Conservation (phyloP, 30 jellyfish, hydroid and myxozoan species). For the Aurelia coerulea region DNA sequence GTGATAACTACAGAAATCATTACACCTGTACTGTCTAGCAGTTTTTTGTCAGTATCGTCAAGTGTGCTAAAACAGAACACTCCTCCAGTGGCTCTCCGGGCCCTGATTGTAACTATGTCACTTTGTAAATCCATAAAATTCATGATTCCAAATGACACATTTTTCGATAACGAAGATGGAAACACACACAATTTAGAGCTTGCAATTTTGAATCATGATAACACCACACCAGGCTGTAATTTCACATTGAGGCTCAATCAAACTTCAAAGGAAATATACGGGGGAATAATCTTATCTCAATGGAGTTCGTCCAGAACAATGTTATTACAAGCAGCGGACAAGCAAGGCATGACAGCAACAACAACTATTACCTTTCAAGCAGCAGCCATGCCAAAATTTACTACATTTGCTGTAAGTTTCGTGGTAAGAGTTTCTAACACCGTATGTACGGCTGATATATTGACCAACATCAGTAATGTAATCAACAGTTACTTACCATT, state of each 20-base stretch:
- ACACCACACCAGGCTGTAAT: slow-evolving; percentile 32
- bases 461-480: neutral
- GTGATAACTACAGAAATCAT: neutral
- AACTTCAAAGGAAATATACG: slow-evolving; percentile 32
- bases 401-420: slow-evolving; percentile 29
- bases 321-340: slow-evolving; percentile 51
- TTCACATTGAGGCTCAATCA: slow-evolving; percentile 30
- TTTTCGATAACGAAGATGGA: slow-evolving; percentile 72
- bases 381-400: neutral
- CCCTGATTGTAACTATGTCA: neutral
- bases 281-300: neutral
- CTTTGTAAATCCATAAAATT: slow-evolving; percentile 29
- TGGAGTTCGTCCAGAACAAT: neutral
- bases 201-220: neutral
- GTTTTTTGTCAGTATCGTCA: neutral
- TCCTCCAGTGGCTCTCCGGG: slow-evolving; percentile 44
- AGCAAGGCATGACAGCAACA: slow-evolving; percentile 43
- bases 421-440: neutral
- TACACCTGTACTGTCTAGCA: neutral
- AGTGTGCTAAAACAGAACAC: slow-evolving; percentile 14
- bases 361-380: slow-evolving; percentile 12
- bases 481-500: slow-evolving; percentile 11
- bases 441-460: neutral
- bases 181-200: slow-evolving; percentile 17
- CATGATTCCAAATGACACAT: slow-evolving; percentile 51